Conservation (phyloP, 1,140 invertebrate species). For the Brachionus plicatilis region DNA sequence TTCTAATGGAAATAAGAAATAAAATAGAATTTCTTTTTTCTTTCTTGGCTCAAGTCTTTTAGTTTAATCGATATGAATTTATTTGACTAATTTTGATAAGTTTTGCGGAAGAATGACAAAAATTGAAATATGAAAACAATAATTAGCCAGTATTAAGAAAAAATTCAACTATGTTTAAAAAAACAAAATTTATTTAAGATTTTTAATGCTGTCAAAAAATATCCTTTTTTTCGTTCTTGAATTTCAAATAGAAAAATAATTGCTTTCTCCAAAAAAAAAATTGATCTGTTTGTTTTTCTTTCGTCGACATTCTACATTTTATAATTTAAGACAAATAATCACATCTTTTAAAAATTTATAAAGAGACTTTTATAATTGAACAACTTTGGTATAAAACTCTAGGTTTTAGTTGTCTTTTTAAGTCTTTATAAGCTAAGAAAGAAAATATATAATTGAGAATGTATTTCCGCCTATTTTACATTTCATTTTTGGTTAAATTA, state of each 20-base stretch:
- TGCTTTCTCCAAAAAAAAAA: not conserved
- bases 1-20: constrained; percentile 25
- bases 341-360: not conserved
- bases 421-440: not conserved
- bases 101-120: not conserved
- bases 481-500: not conserved
- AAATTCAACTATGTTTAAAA: not conserved
- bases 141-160: not conserved
- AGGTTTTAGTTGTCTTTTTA: too few species aligned
- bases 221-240: not conserved
- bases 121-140: not conserved
- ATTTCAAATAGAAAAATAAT: not conserved
- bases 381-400: too few species aligned
- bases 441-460: not conserved
- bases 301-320: not conserved
- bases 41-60: not conserved
- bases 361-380: too few species aligned
- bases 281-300: not conserved
- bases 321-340: not conserved
- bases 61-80: constrained; percentile 12
- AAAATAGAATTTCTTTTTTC: not conserved
- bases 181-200: not conserved
- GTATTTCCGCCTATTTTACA: not conserved
- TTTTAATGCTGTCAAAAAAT: not conserved
- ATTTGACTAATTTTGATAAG: not conserved